A percentile compares a stretch with the other conserved stretches of the same genome.
These are phyloP conservation scores for Drosophila funebris DNA, from an alignment of 1,140 invertebrate species.

Conservation along the genomic window DNA sequence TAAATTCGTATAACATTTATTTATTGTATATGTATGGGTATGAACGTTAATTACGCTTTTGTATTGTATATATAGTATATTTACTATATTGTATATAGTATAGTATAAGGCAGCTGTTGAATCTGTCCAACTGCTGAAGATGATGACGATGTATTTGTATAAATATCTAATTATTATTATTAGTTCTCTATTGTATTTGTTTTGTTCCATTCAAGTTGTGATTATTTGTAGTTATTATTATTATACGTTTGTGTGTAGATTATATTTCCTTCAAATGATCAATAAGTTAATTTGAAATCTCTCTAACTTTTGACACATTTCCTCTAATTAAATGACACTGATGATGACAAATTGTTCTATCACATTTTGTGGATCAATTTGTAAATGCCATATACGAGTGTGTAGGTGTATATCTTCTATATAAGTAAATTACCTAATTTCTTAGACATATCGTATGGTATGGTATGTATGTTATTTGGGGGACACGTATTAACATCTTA, in stretches of 20 bases:
- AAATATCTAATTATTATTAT: background rate
- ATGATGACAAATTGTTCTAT: slow-evolving; percentile 47
- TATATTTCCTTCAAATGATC: background rate
- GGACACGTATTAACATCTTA: slow-evolving; percentile 50
- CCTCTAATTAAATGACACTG: background rate
- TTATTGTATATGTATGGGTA: slow-evolving; percentile 63
- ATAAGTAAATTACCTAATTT: slow-evolving; percentile 22
- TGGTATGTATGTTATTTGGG: background rate
- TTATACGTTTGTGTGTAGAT: background rate
- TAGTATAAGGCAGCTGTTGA: slow-evolving; percentile 26
- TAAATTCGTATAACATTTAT: slow-evolving; percentile 75
- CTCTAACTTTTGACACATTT: background rate
- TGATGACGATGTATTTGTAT: slow-evolving; percentile 5
- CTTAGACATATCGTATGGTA: slow-evolving; percentile 6
- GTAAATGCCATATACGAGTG: slow-evolving; percentile 31
- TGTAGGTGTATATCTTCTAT: slow-evolving; percentile 18
- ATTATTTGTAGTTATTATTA: background rate
- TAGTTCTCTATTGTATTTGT: background rate
- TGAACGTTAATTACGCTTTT: background rate
- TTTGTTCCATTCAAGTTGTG: background rate
- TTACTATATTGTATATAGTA: background rate
- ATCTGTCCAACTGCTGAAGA: slow-evolving; percentile 19
- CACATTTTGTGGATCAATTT: slow-evolving; percentile 31
- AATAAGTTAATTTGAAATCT: no score
- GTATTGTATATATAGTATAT: background rate